Evolutionary conservation across 2,797 vertebrate species (phyloP), one percentile per base, ranked within the genome.

Genomic region (Cossypha dichroa): DNA sequence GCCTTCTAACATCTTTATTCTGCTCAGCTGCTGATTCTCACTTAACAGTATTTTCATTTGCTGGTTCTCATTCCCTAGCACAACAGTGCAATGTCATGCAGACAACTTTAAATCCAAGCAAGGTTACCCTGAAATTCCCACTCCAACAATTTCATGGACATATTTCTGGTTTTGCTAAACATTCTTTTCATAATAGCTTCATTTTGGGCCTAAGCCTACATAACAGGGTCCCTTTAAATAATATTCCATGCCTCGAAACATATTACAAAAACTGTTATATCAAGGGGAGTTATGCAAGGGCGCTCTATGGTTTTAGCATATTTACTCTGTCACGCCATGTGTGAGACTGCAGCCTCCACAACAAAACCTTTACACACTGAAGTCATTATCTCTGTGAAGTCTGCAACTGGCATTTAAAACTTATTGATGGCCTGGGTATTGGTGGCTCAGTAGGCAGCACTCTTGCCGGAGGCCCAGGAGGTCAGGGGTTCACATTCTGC

Each of bases 401-500:
- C 93, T 93, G 93, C 93, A 95, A 94, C 49, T 94, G 96, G 82
- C 82, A 96, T 97, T 95, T 97, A 94, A 96, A 87, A 95, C 94
- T 96, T 94, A 95, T 91, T 92, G 94, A 96, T 90, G 94, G 94
- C 68, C 88, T 93, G 93, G 93, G 72, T 73, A 92, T 95, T 97
- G 88, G 92, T 95, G 91, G 82, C 88, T 96, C 95, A 94, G 86
- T 92, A 96, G 96, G 92, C 95, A 97, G 94, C 90, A 70, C 88
- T 96, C 85, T 96, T 94, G 90, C 92, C 77, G 73, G 78, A 95
- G 88, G 95, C 89, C 76, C 88, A n/a, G 55, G 43, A 88, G 92
- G 96, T 97, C 96, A 97, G 46, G 84, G 91, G 95, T 96, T 97
- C 94, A 95, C 36, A 34, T 95, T 96, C 93, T 95, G 88, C 94